Base-by-base conservation (phyloP, 2,113 vertebrate genomes). In the Hippoglossus stenolepis region DNA sequence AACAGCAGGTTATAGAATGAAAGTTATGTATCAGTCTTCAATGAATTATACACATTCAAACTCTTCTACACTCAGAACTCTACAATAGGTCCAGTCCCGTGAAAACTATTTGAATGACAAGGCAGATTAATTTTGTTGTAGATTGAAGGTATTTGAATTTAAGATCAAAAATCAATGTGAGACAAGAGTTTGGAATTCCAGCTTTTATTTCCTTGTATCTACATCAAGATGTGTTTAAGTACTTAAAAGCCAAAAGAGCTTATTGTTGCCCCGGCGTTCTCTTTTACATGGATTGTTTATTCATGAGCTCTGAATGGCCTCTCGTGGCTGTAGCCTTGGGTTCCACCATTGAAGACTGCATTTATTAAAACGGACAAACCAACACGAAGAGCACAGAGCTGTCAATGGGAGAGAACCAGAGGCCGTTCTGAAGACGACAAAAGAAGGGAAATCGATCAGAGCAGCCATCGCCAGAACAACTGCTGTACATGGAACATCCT, bases 301-400 rank as follows among this genome's bases (percentile, higher is more conserved):
- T 20, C 20, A 54, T 54, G 51, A 54, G 51, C 51, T 20, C 51
- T 54, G 51, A 54, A 54, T 10, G 20, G 51, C 51, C 20, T 17
- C 51, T 54, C 51, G n/a, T 54, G 51, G 51, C n/a, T n/a, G n/a
- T 20, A 54, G 51, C 51, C 51, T 54, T 54, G 51, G 51, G 51
- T 54, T 54, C 20, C 20, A n/a, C 7, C 20, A n/a, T 6, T 54
- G 51, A 54, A 20, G 51, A 54, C 20, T 54, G 51, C 51, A 54
- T 54, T 54, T 54, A 20, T 54, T 54, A 54, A 54, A 54, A 54
- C 0, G 51, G 51, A 54, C n/a, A n/a, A 54, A 54, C 18, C 51
- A 9, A n/a, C 51, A 54, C 4, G 2, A 21, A 10, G 56, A 15
- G 21, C 23, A 15, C 5, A 26, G 3, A 58, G 14, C 1, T 15